Evolutionary conservation across 2,113 vertebrate genomes (phyloP).

Genomic region (Numida meleagris): DNA sequence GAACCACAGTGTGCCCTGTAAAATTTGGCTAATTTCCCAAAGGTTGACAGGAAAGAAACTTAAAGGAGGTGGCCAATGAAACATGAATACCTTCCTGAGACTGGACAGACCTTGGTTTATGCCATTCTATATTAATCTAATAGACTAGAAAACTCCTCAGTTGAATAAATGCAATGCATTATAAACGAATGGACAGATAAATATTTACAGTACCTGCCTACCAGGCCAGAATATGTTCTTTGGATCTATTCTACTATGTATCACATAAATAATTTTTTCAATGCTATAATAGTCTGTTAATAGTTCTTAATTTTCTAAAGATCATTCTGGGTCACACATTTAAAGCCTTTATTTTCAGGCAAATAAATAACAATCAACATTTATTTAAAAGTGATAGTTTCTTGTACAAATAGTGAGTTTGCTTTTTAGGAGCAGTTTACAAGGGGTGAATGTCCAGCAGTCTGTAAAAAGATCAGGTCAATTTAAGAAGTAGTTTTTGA

Average conservation of each 20-base stretch:
- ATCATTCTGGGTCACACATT: fast-evolving
- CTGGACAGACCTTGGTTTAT: neutral
- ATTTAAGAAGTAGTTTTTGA: neutral
- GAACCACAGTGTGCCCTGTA: neutral
- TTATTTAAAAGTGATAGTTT: neutral
- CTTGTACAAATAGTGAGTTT: neutral
- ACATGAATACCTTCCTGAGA: neutral
- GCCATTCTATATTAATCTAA: neutral
- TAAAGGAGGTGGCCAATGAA: neutral
- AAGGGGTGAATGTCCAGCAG: neutral
- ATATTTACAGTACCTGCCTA: neutral
- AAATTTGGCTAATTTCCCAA: neutral
- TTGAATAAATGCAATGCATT: neutral
- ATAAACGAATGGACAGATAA: neutral
- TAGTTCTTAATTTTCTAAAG: neutral
- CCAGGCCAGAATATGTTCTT: conserved; percentile 3
- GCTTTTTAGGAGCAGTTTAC: neutral
- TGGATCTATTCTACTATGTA: neutral
- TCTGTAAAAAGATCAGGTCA: neutral
- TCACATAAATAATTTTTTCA: conserved; percentile 4
- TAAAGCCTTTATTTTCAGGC: neutral
- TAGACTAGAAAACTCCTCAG: neutral
- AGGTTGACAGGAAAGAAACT: neutral
- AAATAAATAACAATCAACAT: neutral
- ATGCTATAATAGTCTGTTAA: neutral